phyloP scores from a whole-genome alignment of 2,888 invertebrate species.

The Cataglyphis altisquamis region DNA sequence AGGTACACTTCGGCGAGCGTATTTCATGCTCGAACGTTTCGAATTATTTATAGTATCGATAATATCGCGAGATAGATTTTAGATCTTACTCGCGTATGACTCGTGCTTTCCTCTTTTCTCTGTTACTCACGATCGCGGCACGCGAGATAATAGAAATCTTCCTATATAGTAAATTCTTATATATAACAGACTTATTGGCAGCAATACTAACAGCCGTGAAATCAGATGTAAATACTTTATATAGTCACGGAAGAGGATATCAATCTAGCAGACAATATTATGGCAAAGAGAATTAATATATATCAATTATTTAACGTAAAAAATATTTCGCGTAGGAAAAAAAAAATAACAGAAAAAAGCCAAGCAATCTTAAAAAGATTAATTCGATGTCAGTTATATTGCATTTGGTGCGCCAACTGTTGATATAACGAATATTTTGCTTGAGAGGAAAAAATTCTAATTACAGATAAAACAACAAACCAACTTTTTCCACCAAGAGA shows the following conservation, averaged over 20 bases:
- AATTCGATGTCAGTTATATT: not conserved
- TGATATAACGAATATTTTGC: not conserved
- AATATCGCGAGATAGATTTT: conserved; percentile 51
- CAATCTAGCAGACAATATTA: not conserved
- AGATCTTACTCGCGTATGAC: conserved; percentile 37
- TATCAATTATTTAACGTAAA: not conserved
- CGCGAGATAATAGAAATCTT: conserved; percentile 25
- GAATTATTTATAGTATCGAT: conserved; percentile 42
- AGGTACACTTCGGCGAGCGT: conserved; percentile 31
- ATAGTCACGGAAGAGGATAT: not conserved
- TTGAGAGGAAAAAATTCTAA: not conserved
- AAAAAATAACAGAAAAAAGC: not conserved
- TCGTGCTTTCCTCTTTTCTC: not conserved
- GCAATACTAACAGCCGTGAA: not conserved
- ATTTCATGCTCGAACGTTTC: conserved; percentile 29
- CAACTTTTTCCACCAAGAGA: conserved; percentile 17
- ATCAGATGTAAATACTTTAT: not conserved
- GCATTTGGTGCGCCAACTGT: not conserved
- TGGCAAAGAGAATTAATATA: not conserved
- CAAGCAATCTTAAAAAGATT: not conserved
- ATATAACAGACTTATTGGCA: not conserved
- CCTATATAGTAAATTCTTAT: not conserved
- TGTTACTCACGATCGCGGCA: conserved; percentile 26
- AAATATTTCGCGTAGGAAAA: not conserved
- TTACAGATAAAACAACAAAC: not conserved